Percentiles rank a stretch among this genome's conserved stretches.
Conservation (phyloP, 2,113 vertebrate species). For the Labeo catla region DNA sequence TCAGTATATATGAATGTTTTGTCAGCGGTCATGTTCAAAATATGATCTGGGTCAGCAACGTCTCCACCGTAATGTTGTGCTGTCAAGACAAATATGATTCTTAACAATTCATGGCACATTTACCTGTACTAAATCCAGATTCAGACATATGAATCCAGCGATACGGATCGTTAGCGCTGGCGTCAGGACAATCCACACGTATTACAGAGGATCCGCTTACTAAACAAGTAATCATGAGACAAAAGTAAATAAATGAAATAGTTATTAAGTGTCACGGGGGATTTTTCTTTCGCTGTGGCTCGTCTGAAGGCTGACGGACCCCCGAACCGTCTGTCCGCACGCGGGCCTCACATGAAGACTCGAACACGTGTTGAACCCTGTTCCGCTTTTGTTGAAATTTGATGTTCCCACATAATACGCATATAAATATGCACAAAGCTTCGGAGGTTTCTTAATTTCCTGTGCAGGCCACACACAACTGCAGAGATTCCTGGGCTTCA, state of each 20-base stretch:
- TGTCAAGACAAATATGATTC: neutral
- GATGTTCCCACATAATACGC: slow-evolving; percentile 76
- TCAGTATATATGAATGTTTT: neutral
- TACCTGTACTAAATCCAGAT: neutral
- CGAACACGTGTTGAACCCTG: slow-evolving; percentile 68
- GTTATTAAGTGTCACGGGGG: slow-evolving; percentile 34
- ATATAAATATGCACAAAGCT: slow-evolving; percentile 80
- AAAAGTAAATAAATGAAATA: slow-evolving; percentile 44
- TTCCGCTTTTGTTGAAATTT: slow-evolving; percentile 76
- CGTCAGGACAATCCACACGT: slow-evolving; percentile 8
- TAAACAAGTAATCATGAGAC: slow-evolving; percentile 44
- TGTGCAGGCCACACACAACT: slow-evolving; percentile 79
- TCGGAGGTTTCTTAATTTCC: slow-evolving; percentile 82
- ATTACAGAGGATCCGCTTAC: slow-evolving; percentile 30
- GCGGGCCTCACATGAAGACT: slow-evolving; percentile 40
- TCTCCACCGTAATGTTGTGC: neutral
- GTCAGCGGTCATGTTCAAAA: neutral
- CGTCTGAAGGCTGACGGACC: slow-evolving; percentile 40
- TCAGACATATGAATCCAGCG: slow-evolving; percentile 31
- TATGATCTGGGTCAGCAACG: neutral
- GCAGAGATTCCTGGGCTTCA: slow-evolving; percentile 62
- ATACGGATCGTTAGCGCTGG: neutral
- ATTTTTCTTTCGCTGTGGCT: slow-evolving; percentile 29
- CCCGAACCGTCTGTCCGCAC: slow-evolving; percentile 57
- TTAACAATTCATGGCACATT: slow-evolving; percentile 19